phyloP scores from a whole-genome alignment of 1,140 invertebrate species.

The Drosophila melanica region DNA sequence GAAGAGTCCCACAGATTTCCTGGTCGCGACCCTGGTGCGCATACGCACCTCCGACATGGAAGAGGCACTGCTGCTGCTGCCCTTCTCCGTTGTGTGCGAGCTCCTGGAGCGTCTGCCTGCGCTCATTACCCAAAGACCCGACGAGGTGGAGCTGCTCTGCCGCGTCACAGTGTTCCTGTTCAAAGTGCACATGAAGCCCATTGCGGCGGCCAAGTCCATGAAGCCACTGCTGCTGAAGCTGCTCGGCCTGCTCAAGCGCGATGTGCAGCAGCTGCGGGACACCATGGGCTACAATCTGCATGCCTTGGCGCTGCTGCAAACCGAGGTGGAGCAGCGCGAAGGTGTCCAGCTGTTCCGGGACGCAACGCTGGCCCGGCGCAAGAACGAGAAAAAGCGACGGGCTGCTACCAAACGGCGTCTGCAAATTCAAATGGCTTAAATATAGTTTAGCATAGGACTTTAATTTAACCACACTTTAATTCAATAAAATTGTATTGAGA shows the following conservation, averaged over 20 bases:
- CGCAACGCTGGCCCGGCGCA: conserved; percentile 88
- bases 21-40: conserved; percentile 91
- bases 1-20: conserved; percentile 90
- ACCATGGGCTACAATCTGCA: conserved; percentile 94
- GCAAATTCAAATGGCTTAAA: conserved; percentile 65
- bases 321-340: conserved; percentile 91
- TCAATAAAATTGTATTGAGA: conserved; percentile 30
- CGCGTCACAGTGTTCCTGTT: conserved; percentile 92
- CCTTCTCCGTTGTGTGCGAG: conserved; percentile 92
- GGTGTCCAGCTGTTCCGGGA: conserved; percentile 93
- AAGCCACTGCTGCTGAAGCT: conserved; percentile 87
- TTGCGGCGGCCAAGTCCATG: conserved; percentile 88
- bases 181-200: conserved; percentile 93
- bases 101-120: conserved; percentile 90
- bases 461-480: conserved; percentile 32
- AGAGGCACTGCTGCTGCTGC: conserved; percentile 93
- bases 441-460: conserved; percentile 25
- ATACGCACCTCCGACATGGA: conserved; percentile 95
- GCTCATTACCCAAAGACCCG: conserved; percentile 87
- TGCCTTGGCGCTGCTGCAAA: conserved; percentile 91
- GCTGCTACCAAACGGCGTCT: conserved; percentile 88
- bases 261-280: conserved; percentile 86
- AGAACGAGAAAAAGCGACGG: conserved; percentile 89
- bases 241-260: conserved; percentile 58
- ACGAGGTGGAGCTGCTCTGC: conserved; percentile 90